phyloP scores from a whole-genome alignment of 2,888 invertebrate species.

The Tachina grossa region DNA sequence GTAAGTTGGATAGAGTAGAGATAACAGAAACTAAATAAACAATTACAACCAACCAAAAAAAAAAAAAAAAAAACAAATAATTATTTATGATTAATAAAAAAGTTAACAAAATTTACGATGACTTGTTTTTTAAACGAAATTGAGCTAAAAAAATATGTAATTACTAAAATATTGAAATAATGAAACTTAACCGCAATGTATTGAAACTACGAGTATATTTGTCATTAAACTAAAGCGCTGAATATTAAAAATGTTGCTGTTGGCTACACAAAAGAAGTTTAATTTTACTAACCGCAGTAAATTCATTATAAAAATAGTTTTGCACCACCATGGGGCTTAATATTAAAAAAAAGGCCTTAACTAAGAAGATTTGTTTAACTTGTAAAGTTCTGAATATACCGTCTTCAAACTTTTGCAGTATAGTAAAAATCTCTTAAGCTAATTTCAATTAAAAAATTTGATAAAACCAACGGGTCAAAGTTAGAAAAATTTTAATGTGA shows the following conservation, averaged over 20 bases:
- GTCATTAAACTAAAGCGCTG: background rate
- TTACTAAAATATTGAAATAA: slow-evolving; percentile 38
- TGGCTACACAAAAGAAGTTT: slow-evolving; percentile 4
- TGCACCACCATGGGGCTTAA: too few species aligned
- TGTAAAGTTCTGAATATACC: too few species aligned
- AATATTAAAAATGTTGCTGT: background rate
- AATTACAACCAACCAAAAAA: background rate
- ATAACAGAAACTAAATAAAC: slow-evolving; percentile 7
- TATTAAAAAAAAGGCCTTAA: too few species aligned
- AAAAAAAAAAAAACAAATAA: slow-evolving; percentile 9
- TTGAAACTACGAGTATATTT: background rate
- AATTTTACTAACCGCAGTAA: slow-evolving; percentile 6
- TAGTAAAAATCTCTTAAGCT: too few species aligned
- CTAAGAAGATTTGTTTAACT: too few species aligned
- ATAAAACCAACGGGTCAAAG: too few species aligned
- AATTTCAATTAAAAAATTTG: too few species aligned
- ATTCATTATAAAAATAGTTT: too few species aligned
- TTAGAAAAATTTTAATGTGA: too few species aligned
- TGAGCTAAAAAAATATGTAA: slow-evolving; percentile 16
- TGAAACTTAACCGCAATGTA: slow-evolving; percentile 5
- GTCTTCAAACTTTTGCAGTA: too few species aligned
- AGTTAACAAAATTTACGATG: slow-evolving; percentile 20
- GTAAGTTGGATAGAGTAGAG: background rate
- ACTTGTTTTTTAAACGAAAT: background rate
- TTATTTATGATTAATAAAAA: slow-evolving; percentile 31